Evolutionary conservation across 2,113 vertebrate genomes (phyloP), one percentile per base, ranked within the genome.

Genomic region (Paradisaea rubra): DNA sequence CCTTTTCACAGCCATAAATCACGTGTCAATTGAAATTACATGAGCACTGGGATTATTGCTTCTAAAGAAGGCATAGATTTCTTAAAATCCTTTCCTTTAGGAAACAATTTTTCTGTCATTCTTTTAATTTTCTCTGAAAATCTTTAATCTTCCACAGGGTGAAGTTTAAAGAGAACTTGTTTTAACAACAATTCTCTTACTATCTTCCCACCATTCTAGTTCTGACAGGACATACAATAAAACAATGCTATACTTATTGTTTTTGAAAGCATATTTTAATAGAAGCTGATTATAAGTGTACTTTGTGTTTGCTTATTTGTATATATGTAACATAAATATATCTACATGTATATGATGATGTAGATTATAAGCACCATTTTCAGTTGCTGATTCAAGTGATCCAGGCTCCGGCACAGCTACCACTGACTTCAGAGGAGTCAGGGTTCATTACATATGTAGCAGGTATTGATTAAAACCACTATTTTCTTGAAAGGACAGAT

Each of bases 1-100:
- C 80, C 37, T 85, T 84, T 96, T 96, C 91, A 74, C 91, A 95
- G 89, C 57, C 94, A 89, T 89, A 95, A 93, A 86, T 89, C 80
- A 94, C 13, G 0, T 83, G 89, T 28, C 85, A 86, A 93, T 83
- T 94, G 91, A 92, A 94, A 69, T 50, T 52, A 81, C 83, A 84
- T 14, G 24, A 92, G 65, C 30, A 14, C 20, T 78, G 65, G 25
- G 45, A 90, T 90, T 82, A 88, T 49, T 88, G 66, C 85, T 49
- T 64, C 35, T 31, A 88, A 80, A 80, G 59, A 42, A 88, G 39
- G 47, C 19, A 56, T 1, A 44, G 15, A 83, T 84, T 91, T 86
- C 65, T 82, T 69, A 74, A 89, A 88, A 61, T 61, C 25, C 64
- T 93, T 79, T 85, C 57, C 74, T 64, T 81, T 45, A 49, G 60